Base-by-base conservation (phyloP, 2,888 invertebrate species). In the Eristalinus sepulchralis region DNA sequence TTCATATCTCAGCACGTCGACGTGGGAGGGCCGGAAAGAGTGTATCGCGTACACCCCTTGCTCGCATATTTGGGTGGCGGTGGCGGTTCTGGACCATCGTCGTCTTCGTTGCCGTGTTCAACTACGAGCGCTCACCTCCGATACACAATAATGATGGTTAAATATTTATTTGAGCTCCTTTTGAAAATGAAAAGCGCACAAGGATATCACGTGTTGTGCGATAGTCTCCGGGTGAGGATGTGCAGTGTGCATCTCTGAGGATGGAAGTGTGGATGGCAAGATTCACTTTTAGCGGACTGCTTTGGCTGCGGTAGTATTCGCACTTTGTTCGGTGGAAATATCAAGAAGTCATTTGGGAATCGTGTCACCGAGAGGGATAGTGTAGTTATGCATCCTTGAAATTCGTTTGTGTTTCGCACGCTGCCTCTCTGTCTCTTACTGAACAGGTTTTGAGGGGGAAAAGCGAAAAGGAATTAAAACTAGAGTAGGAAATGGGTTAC, bases 141-240 rank as follows among this genome's bases (percentile, higher is more conserved):
- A 72, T 82, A 55, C 75, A 71, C 47, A 81, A 66, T 82, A 81
- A 73, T 82, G 59, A 73, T 86, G 59, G 79, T 83, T 86, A 86
- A 86, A 86, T 86, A 78, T 86, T 86, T 86, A 83, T 86, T 83
- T 64, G 83, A 75, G 78, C 62, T 86, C 59, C 78, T 81, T 79
- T 79, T 75, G 68, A 53, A 78, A 86, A 75, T 70, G 73, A 73
- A 82, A 71, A 71, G 83, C 70, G 36, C 66, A 83, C 22, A 34
- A 64, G 64, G 70, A 64, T 75, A 78, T 73, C 78, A 72, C 73
- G 60, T 77, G 59, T 33, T 77, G 31, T 33, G 17, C 68, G 77
- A 63, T 33, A 62, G 53, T 24, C 11, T 20, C 31, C 27, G 71
- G 67, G 63, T 71, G 24, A 27, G 71, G 10, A 36, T 39, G 36